Evolutionary conservation across 2,797 vertebrate genomes (phyloP).

Genomic region (Melanogrammus aeglefinus): DNA sequence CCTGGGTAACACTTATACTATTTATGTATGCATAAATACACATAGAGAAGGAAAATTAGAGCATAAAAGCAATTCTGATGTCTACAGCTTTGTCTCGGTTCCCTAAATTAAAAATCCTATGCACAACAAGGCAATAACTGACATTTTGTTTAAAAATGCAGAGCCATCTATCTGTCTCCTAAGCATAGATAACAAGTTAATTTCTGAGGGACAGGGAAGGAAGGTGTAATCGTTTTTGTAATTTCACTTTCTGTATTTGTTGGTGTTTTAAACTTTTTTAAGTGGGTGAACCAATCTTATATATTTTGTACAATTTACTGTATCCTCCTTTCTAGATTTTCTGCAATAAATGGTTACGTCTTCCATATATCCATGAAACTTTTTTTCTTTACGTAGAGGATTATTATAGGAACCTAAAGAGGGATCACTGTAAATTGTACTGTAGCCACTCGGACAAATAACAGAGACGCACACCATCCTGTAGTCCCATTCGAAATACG

Average conservation of each 20-base stretch:
- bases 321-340: not conserved
- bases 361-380: not conserved
- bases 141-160: not conserved
- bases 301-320: not conserved
- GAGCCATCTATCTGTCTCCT: not conserved
- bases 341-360: not conserved
- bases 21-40: not conserved
- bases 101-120: not conserved
- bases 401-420: not conserved
- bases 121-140: not conserved
- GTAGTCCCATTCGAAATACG: not conserved
- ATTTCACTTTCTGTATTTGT: not conserved
- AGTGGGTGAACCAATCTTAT: not conserved
- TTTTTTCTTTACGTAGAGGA: not conserved
- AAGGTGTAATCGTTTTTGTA: not conserved
- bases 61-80: not conserved
- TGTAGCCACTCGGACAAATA: slow-evolving; percentile 21
- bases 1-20: no score
- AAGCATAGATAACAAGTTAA: not conserved
- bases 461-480: slow-evolving; percentile 30
- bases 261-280: not conserved
- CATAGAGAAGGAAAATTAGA: no score
- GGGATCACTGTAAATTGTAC: slow-evolving; percentile 31
- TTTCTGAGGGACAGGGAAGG: not conserved
- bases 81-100: not conserved